These are phyloP conservation scores for Rhagologus leucostigma DNA, from an alignment of 2,113 vertebrate species.

Conservation along the genomic window DNA sequence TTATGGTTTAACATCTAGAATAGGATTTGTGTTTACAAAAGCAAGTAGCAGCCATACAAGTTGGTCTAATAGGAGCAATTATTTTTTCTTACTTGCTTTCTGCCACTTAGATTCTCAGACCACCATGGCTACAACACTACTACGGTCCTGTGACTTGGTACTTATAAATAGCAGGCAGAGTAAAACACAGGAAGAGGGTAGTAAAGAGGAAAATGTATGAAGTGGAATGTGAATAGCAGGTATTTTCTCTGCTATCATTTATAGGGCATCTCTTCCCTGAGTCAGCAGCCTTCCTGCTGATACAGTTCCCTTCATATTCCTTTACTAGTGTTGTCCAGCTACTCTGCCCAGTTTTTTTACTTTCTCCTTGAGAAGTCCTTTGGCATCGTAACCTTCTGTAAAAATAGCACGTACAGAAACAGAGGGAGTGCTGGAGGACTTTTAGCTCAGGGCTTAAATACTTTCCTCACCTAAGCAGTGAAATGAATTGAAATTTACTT, in stretches of 20 bases:
- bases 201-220: not conserved
- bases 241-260: not conserved
- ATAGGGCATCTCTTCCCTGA: not conserved
- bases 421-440: not conserved
- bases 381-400: not conserved
- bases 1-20: not conserved
- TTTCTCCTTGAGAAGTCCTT: constrained; percentile 4
- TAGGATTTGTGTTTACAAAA: not conserved
- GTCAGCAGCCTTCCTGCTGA: not conserved
- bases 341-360: not conserved
- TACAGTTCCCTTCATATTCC: not conserved
- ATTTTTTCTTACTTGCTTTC: not conserved
- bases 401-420: not conserved
- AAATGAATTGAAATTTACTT: not conserved
- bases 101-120: not conserved
- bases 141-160: not conserved
- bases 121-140: not conserved
- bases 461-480: not conserved
- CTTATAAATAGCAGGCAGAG: not conserved
- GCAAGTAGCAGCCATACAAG: not conserved
- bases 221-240: not conserved
- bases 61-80: not conserved
- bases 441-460: not conserved
- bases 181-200: not conserved
- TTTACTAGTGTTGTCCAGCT: not conserved